Conservation (phyloP, 2,888 invertebrate genomes). For the Diploptera punctata region DNA sequence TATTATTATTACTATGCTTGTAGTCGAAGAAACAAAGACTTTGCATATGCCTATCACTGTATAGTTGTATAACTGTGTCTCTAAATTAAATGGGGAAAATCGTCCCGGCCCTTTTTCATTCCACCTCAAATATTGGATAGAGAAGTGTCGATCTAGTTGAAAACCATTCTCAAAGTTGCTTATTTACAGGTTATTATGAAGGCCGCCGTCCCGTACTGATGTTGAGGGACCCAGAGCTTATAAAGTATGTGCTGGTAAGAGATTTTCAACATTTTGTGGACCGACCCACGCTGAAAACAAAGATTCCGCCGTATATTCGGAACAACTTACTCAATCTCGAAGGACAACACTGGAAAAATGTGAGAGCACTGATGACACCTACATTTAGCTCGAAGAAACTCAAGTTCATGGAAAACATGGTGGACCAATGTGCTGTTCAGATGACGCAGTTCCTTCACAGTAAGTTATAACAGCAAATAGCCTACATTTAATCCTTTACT, state of each 20-base stretch:
- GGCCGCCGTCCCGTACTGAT: constrained; percentile 60
- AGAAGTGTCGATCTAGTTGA: too few species aligned
- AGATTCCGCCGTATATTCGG: constrained; percentile 55
- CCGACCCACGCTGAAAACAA: constrained; percentile 54
- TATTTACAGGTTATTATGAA: constrained; percentile 60
- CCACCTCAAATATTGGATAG: too few species aligned
- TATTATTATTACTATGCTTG: too few species aligned
- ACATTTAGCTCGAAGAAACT: constrained; percentile 63
- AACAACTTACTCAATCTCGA: constrained; percentile 59
- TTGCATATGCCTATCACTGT: too few species aligned
- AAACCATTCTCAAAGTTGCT: too few species aligned
- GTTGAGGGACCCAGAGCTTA: constrained; percentile 63
- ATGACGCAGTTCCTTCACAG: constrained; percentile 51
- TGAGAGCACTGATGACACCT: constrained; percentile 61
- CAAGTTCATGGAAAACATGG: constrained; percentile 59
- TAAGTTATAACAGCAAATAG: too few species aligned
- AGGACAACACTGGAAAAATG: constrained; percentile 62
- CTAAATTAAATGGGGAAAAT: too few species aligned
- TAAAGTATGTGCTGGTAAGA: constrained; percentile 63
- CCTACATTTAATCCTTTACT: too few species aligned
- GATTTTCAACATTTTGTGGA: constrained; percentile 67
- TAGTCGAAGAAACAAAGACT: too few species aligned
- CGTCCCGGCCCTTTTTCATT: too few species aligned
- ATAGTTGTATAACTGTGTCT: too few species aligned
- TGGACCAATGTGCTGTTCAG: constrained; percentile 58